A percentile compares a stretch with the other conserved stretches of the same genome.
These are phyloP conservation scores for Platichthys flesus DNA, from an alignment of 2,113 vertebrate species.

Conservation along the genomic window DNA sequence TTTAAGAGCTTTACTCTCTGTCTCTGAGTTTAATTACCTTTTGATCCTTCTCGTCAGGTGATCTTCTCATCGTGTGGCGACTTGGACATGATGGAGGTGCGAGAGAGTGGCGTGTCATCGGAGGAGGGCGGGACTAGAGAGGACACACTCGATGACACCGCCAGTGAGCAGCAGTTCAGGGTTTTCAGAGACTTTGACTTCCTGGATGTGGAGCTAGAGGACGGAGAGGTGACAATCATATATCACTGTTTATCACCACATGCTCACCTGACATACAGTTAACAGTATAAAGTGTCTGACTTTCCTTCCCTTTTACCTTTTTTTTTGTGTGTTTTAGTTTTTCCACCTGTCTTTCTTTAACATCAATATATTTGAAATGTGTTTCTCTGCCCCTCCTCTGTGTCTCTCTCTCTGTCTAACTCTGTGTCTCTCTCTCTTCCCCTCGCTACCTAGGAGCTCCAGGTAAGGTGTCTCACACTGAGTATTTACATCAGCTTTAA, in stretches of 20 bases:
- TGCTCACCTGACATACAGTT: not conserved
- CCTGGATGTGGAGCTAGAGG: slow-evolving; percentile 98
- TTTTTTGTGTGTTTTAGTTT: not conserved
- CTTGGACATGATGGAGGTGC: slow-evolving; percentile 96
- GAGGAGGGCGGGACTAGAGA: slow-evolving; percentile 94
- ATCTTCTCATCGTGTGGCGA: slow-evolving; percentile 99
- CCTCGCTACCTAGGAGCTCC: slow-evolving; percentile 94
- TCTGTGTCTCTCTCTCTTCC: slow-evolving; percentile 81
- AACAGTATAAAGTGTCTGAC: not conserved
- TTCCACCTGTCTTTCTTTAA: slow-evolving; percentile 41
- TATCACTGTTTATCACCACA: not conserved
- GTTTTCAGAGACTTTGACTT: slow-evolving; percentile 99
- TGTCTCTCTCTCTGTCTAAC: slow-evolving; percentile 70
- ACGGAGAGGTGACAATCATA: slow-evolving; percentile 90
- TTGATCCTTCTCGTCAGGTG: slow-evolving; percentile 88
- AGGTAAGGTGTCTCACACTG: slow-evolving; percentile 88
- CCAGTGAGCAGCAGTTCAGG: slow-evolving; percentile 97
- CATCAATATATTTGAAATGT: slow-evolving; percentile 52
- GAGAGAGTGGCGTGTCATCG: slow-evolving; percentile 93
- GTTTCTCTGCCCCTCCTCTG: slow-evolving; percentile 53
- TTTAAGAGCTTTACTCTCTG: not conserved
- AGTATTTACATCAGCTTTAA: slow-evolving; percentile 62
- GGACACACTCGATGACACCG: slow-evolving; percentile 95
- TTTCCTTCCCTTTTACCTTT: slow-evolving; percentile 16
- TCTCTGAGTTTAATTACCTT: too few species aligned